Conservation (phyloP, 2,113 vertebrate genomes). For the Paradisaea rubra region DNA sequence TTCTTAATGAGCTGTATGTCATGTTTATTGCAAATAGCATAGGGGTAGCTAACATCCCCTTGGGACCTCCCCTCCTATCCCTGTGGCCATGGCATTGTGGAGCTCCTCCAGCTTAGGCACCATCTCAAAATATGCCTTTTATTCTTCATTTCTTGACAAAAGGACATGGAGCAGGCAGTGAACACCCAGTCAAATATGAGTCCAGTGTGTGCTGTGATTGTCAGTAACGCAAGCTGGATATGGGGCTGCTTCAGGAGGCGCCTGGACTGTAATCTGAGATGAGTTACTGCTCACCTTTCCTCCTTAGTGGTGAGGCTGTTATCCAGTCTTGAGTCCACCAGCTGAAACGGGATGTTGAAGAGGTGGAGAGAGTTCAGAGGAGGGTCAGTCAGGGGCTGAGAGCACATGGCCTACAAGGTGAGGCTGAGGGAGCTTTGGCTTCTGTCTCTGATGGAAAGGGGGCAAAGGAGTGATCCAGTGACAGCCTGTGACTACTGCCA, state of each 20-base stretch:
- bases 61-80: not conserved
- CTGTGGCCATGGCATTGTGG: not conserved
- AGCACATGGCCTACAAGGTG: not conserved
- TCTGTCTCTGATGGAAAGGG: not conserved
- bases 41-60: not conserved
- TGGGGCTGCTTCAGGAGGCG: not conserved
- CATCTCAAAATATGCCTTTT: not conserved
- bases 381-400: not conserved
- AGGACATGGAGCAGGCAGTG: not conserved
- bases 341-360: not conserved
- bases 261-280: not conserved
- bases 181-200: not conserved
- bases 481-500: not conserved
- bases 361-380: not conserved
- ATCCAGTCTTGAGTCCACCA: not conserved
- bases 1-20: not conserved
- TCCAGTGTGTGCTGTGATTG: not conserved
- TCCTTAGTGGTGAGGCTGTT: not conserved
- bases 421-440: not conserved
- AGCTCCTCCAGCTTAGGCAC: not conserved
- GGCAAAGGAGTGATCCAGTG: not conserved
- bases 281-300: not conserved
- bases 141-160: not conserved
- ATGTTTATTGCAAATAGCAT: not conserved
- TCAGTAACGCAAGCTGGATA: not conserved